Evolutionary conservation across 2,888 invertebrate genomes (phyloP).

Genomic region (Epirrita christyi): DNA sequence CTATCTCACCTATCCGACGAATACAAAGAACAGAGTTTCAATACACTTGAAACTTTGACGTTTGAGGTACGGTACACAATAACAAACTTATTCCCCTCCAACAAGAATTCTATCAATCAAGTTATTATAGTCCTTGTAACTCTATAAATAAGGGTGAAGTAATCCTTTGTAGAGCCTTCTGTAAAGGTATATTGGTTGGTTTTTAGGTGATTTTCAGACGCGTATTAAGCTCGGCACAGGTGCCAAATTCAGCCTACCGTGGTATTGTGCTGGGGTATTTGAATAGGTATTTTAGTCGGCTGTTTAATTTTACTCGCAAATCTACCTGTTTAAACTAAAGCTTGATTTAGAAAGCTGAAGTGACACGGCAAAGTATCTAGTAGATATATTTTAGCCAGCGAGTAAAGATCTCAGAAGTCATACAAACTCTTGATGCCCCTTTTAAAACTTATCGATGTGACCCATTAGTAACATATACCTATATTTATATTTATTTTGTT

Average conservation of each 20-base stretch:
- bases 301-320: neutral
- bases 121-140: conserved; percentile 3
- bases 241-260: conserved; percentile 26
- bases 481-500: too few species aligned
- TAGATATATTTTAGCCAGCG: too few species aligned
- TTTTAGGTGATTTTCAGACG: conserved; percentile 21
- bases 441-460: too few species aligned
- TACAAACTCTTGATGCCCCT: too few species aligned
- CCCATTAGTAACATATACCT: too few species aligned
- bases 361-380: too few species aligned
- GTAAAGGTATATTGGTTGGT: conserved; percentile 1
- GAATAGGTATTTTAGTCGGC: conserved; percentile 9
- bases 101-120: neutral
- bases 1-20: conserved; percentile 43
- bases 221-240: conserved; percentile 22
- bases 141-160: conserved; percentile 12
- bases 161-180: neutral
- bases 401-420: too few species aligned
- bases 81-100: conserved; percentile 28
- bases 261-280: conserved; percentile 16
- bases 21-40: conserved; percentile 51
- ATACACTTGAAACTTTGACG: conserved; percentile 50
- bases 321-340: neutral
- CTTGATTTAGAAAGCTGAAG: too few species aligned
- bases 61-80: conserved; percentile 44